Evolutionary conservation across 2,888 invertebrate species (phyloP).

Genomic region (Herminia tarsipennalis): DNA sequence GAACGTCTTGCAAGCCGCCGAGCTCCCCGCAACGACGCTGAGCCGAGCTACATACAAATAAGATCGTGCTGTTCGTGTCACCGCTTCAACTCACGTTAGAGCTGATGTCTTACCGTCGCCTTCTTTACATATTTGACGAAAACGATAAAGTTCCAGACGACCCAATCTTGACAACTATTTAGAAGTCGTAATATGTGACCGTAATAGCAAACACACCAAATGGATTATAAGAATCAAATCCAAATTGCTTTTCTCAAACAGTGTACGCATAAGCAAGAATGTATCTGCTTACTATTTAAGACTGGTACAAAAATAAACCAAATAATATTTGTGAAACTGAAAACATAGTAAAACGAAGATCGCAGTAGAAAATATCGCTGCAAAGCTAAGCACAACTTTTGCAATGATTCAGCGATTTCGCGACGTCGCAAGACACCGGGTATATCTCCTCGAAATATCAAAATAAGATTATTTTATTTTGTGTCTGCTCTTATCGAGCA

Average conservation of each 20-base stretch:
- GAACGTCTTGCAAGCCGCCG: slow-evolving; percentile 75
- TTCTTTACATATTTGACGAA: too few relatives aligned
- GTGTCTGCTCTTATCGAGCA: slow-evolving; percentile 53
- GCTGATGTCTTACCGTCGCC: slow-evolving; percentile 31
- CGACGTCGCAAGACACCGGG: slow-evolving; percentile 56
- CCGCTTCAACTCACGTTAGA: slow-evolving; percentile 37
- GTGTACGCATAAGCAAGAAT: too few relatives aligned
- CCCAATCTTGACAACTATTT: too few relatives aligned
- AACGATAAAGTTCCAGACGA: too few relatives aligned
- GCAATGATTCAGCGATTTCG: slow-evolving; percentile 68
- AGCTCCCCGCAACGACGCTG: slow-evolving; percentile 65
- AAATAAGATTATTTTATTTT: slow-evolving; percentile 69
- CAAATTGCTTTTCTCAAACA: too few relatives aligned
- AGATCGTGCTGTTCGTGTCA: slow-evolving; percentile 51
- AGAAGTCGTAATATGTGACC: too few relatives aligned
- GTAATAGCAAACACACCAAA: too few relatives aligned
- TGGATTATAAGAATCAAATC: too few relatives aligned
- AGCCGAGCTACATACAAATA: slow-evolving; percentile 79
- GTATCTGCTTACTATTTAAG: too few relatives aligned
- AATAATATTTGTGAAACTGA: slow-evolving; percentile 49
- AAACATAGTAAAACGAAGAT: slow-evolving; percentile 47
- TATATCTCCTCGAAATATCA: slow-evolving; percentile 68
- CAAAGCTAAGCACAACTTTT: slow-evolving; percentile 68
- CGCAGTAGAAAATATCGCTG: slow-evolving; percentile 65
- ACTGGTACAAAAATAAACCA: slow-evolving; percentile 42